Conservation (phyloP, 2,797 vertebrate species). For the Cephalopachus bancanus region DNA sequence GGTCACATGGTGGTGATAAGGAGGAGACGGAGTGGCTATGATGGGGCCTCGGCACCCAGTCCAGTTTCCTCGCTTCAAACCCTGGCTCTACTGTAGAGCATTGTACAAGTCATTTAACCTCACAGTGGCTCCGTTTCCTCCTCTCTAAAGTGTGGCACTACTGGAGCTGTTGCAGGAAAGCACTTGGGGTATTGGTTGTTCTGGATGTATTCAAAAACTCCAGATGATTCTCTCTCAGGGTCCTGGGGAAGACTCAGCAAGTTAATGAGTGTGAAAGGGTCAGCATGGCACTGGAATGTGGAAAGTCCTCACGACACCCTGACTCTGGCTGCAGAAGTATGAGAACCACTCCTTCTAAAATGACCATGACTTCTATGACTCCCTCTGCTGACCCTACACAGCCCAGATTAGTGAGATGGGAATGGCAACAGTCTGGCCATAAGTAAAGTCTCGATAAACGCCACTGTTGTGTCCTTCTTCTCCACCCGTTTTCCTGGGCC, state of each 20-base stretch:
- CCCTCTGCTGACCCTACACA: neutral
- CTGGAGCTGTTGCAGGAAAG: neutral
- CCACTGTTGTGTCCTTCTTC: neutral
- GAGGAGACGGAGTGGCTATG: fast-evolving
- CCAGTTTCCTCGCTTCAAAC: neutral
- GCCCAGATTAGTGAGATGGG: neutral
- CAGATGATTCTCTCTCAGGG: neutral
- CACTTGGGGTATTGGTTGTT: fast-evolving
- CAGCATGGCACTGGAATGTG: no score
- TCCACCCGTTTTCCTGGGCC: neutral
- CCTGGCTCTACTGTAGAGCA: neutral
- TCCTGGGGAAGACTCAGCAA: neutral
- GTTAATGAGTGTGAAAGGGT: neutral
- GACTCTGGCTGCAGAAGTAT: neutral
- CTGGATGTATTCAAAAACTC: neutral
- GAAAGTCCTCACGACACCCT: neutral
- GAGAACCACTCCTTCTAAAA: neutral
- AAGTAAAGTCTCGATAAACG: neutral
- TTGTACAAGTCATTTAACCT: neutral
- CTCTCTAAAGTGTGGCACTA: neutral
- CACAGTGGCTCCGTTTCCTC: neutral
- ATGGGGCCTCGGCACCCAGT: neutral
- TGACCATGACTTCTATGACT: neutral
- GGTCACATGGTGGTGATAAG: fast-evolving
- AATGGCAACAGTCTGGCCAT: neutral